These are phyloP conservation scores for Cybosia mesomella DNA, from an alignment of 2,888 invertebrate genomes.

Conservation along the genomic window DNA sequence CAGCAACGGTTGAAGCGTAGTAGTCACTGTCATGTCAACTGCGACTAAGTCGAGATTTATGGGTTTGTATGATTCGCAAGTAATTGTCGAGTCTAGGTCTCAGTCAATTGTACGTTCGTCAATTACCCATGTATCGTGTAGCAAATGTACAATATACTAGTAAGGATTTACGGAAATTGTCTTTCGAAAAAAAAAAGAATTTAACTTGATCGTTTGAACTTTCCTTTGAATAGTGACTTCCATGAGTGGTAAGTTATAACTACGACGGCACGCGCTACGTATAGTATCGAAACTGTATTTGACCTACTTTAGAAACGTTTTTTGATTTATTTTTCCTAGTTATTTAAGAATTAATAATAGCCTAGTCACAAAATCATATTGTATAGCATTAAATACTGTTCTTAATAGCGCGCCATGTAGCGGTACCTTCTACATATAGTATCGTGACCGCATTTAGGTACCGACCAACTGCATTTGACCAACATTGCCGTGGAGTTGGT, in stretches of 20 bases:
- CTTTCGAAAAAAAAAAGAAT: not conserved
- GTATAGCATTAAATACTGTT: too few species aligned
- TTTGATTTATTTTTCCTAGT: too few species aligned
- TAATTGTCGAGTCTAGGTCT: not conserved
- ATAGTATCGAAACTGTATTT: too few species aligned
- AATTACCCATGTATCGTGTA: not conserved
- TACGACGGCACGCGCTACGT: too few species aligned
- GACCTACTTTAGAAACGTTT: too few species aligned
- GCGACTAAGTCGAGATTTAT: not conserved
- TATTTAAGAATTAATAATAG: too few species aligned
- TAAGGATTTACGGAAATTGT: not conserved
- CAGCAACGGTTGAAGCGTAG: not conserved
- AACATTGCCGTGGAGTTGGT: too few species aligned
- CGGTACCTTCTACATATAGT: too few species aligned
- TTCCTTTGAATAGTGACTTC: not conserved
- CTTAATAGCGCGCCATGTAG: too few species aligned
- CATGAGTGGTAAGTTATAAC: not conserved
- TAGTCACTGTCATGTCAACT: not conserved
- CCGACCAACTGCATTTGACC: too few species aligned
- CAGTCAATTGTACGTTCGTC: not conserved
- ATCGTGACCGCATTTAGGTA: too few species aligned
- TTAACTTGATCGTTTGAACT: not conserved
- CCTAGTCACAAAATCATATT: too few species aligned
- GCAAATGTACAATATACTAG: not conserved
- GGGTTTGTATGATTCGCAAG: not conserved